Base-by-base conservation (phyloP, 1,140 invertebrate species). In the Drosophila orosa region DNA sequence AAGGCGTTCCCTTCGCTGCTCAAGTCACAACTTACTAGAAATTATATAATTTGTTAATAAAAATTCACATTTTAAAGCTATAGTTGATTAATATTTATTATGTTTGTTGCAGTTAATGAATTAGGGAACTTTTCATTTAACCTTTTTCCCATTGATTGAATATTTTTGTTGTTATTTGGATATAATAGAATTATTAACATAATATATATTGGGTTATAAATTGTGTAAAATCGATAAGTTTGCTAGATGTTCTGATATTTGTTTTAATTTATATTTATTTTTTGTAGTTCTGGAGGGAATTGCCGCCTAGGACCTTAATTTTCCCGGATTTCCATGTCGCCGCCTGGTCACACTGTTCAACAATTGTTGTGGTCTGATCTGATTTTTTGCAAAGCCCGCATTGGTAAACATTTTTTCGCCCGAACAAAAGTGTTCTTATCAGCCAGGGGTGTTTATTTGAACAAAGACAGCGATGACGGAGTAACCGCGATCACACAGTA, bases 321-420 rank as follows among this genome's bases (percentile, higher is more conserved):
- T 3, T 39, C 0, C 5, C 19, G 13, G 19, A 35, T 35, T 24
- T 35, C 13, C 8, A 19, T 10, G 4, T 2, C 13, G 13, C 19
- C 5, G 0, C 8, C 13, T 35, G 50, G 50, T 24, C 31, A 54
- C 50, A 54, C 31, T 54, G 13, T 10, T 24, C 8, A 22, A 2
- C 19, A 33, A 22, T 35, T 52, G 50, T 52, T 54, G 50, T 54
- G 31, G 50, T 24, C 50, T n/a, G 8, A 5, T 52, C 7, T 37
- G 15, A n/a, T 10, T 47, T 45, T 42, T 6, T 48, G 48, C 27
- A 19, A 17, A 19, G 1, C 12, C 17, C 17, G 27, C 48, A 22
- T 4, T 2, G 12, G 29, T 52, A 52, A 52, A 52, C 29, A 52
- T 9, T 52, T 52, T 33, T 35, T 33, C 8, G n/a, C 13, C 0